phyloP scores from a whole-genome alignment of 2,113 vertebrate genomes.

The Vulpes vulpes region DNA sequence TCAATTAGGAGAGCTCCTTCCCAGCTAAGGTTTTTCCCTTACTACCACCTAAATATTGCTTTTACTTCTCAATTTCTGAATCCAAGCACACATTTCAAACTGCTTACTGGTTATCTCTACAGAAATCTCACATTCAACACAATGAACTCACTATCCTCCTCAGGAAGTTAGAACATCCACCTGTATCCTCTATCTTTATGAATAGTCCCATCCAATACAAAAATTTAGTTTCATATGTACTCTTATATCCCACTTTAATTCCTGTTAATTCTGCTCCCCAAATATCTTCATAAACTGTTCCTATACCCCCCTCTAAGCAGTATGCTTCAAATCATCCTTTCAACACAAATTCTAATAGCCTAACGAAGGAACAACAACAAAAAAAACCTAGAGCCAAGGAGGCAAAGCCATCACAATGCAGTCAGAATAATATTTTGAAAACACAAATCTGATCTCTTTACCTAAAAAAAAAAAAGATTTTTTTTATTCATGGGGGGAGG shows the following conservation, averaged over 20 bases:
- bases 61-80: conserved; percentile 28
- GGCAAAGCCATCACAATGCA: neutral
- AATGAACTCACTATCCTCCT: neutral
- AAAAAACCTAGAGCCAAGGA: neutral
- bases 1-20: neutral
- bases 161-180: neutral
- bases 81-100: neutral
- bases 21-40: neutral
- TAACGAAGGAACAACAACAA: neutral
- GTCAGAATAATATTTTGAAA: conserved; percentile 42
- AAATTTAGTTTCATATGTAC: conserved; percentile 52
- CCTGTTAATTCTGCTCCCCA: neutral
- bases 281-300: neutral
- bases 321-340: neutral
- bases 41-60: neutral
- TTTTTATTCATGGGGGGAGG: too few relatives aligned
- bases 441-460: neutral
- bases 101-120: neutral
- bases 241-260: conserved; percentile 12
- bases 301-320: neutral
- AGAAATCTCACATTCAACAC: conserved; percentile 46
- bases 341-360: neutral
- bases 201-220: neutral
- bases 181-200: neutral
- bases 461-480: neutral